Evolutionary conservation across 2,113 vertebrate species (phyloP).

Genomic region (Coptodon rendalli): DNA sequence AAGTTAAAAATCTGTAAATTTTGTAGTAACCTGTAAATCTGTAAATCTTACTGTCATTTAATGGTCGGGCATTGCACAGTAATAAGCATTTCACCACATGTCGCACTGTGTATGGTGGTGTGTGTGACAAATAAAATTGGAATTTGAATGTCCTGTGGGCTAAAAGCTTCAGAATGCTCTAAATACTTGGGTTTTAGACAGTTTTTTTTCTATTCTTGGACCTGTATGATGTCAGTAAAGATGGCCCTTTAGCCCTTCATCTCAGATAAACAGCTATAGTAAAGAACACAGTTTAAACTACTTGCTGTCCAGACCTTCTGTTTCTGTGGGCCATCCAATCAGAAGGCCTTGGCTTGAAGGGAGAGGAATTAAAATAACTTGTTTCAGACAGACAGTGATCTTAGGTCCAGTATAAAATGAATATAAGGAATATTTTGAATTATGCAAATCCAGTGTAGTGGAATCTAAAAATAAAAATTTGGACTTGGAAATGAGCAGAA

Average conservation of each 20-base stretch:
- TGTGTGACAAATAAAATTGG: background rate
- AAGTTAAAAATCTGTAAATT: background rate
- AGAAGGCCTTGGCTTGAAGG: background rate
- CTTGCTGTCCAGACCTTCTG: background rate
- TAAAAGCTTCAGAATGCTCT: background rate
- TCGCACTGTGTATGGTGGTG: background rate
- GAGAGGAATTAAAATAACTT: background rate
- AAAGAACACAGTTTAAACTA: background rate
- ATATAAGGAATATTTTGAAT: background rate
- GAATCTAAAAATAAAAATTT: background rate
- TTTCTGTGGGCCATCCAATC: background rate
- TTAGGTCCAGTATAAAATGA: background rate
- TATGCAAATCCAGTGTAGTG: background rate
- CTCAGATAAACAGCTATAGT: background rate
- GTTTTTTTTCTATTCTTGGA: background rate
- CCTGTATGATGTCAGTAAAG: background rate
- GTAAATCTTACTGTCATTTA: background rate
- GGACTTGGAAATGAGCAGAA: background rate
- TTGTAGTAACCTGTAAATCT: background rate
- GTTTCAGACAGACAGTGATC: background rate
- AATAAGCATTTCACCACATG: background rate
- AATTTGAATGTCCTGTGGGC: background rate
- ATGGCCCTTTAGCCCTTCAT: background rate
- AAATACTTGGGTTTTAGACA: background rate
- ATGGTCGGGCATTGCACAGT: background rate